Evolutionary conservation across 1,140 invertebrate genomes (phyloP).

Genomic region (Acromyrmex charruanus): DNA sequence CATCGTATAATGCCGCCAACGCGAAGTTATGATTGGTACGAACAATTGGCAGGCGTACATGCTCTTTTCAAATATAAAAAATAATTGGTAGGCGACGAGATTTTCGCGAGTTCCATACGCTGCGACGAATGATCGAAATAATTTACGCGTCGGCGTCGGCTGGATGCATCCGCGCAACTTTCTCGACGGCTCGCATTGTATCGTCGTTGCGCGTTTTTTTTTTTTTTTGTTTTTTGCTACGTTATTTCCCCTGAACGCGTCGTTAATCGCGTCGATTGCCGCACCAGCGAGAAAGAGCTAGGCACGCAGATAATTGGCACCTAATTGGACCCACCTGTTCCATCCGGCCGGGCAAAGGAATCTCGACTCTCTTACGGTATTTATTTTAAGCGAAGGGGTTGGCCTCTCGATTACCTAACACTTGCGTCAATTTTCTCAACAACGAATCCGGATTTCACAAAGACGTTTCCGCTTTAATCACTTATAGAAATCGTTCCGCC

Average conservation of each 20-base stretch:
- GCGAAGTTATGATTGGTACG: constrained; percentile 49
- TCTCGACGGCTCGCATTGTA: constrained; percentile 39
- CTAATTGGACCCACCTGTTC: constrained; percentile 81
- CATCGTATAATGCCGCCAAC: constrained; percentile 34
- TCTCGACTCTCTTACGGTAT: constrained; percentile 46
- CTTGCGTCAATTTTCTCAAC: constrained; percentile 16
- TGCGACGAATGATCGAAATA: constrained; percentile 56
- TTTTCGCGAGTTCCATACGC: constrained; percentile 26
- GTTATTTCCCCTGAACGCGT: constrained; percentile 32
- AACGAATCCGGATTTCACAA: constrained; percentile 9
- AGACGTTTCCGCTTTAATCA: constrained; percentile 6
- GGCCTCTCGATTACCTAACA: constrained; percentile 16
- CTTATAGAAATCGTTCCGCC: background rate
- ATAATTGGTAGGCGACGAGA: constrained; percentile 58
- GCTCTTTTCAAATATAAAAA: constrained; percentile 56
- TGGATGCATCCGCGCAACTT: constrained; percentile 46
- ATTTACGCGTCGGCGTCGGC: constrained; percentile 27
- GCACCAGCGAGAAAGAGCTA: constrained; percentile 73
- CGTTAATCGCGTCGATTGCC: constrained; percentile 50
- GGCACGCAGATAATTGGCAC: constrained; percentile 78
- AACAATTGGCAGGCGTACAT: constrained; percentile 23
- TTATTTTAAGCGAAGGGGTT: constrained; percentile 59
- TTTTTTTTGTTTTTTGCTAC: constrained; percentile 13
- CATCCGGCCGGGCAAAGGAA: constrained; percentile 57
- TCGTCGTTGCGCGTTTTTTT: background rate